Conservation (phyloP, 1,140 invertebrate species). For the Eufriesea mexicana region DNA sequence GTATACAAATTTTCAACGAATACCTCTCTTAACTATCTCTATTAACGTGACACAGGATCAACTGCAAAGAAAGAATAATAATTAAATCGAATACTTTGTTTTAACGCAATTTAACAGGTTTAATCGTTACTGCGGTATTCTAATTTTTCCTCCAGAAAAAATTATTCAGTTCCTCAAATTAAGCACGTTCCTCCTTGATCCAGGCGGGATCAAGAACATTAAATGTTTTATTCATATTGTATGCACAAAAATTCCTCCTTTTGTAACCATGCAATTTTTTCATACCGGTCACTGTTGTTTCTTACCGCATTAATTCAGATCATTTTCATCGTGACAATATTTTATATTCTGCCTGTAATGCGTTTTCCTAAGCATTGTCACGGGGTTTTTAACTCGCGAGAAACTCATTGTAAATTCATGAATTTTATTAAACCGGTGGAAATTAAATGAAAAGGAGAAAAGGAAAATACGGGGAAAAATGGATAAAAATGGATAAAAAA, state of each 20-base stretch:
- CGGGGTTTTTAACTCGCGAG: neutral
- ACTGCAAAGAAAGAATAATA: too few species aligned
- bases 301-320: neutral
- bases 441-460: neutral
- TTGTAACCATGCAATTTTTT: neutral
- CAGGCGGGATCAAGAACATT: neutral
- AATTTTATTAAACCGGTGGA: neutral
- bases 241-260: neutral
- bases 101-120: too few species aligned
- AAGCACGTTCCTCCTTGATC: too few species aligned
- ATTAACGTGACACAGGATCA: too few species aligned
- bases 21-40: too few species aligned
- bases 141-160: too few species aligned
- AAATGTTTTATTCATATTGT: neutral
- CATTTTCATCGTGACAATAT: neutral
- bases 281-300: too few species aligned
- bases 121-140: too few species aligned
- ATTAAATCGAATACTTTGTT: too few species aligned
- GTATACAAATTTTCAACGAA: too few species aligned
- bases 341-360: neutral
- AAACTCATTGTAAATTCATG: slow-evolving; percentile 27
- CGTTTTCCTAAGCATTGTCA: neutral
- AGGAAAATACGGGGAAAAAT: neutral
- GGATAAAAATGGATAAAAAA: neutral
- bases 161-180: too few species aligned